A percentile compares a stretch with the other conserved stretches of the same genome.
Evolutionary conservation across 2,113 vertebrate genomes (phyloP).

Genomic region (Taurulus bubalis): DNA sequence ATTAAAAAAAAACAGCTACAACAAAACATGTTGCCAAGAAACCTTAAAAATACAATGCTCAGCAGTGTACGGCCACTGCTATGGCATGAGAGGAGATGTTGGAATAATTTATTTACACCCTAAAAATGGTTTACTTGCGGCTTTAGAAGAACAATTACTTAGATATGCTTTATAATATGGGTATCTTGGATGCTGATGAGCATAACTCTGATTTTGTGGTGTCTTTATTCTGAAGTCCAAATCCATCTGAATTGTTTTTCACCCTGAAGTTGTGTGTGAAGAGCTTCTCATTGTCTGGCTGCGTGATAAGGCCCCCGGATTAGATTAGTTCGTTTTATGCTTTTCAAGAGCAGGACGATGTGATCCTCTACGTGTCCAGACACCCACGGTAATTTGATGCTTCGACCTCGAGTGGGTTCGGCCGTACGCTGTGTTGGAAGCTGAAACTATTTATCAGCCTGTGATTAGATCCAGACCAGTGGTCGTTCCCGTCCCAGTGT

Average conservation of each 20-base stretch:
- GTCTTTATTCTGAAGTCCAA: constrained; percentile 6
- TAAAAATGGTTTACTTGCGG: background rate
- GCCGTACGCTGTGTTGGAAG: constrained; percentile 14
- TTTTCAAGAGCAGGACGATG: constrained; percentile 6
- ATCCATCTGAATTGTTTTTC: background rate
- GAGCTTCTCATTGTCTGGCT: constrained; percentile 22
- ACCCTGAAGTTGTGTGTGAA: constrained; percentile 7
- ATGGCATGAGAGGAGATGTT: too few relatives aligned
- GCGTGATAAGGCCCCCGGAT: constrained; percentile 28
- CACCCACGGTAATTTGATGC: constrained; percentile 36
- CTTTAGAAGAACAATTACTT: too few relatives aligned
- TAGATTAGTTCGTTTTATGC: constrained; percentile 47
- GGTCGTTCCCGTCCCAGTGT: constrained; percentile 22
- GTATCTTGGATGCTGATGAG: background rate
- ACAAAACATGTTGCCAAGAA: too few relatives aligned
- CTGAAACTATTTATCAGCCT: constrained; percentile 40
- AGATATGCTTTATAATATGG: background rate
- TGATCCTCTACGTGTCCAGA: constrained; percentile 39
- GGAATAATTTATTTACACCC: background rate
- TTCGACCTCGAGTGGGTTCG: constrained; percentile 28
- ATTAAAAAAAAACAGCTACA: too few relatives aligned
- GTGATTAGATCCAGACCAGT: constrained; percentile 47
- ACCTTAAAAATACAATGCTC: background rate
- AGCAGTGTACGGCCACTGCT: too few relatives aligned
- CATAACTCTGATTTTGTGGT: background rate